Evolutionary conservation across 2,797 vertebrate species (phyloP), one percentile per base, ranked within the genome.

Genomic region (Spheniscus humboldti): DNA sequence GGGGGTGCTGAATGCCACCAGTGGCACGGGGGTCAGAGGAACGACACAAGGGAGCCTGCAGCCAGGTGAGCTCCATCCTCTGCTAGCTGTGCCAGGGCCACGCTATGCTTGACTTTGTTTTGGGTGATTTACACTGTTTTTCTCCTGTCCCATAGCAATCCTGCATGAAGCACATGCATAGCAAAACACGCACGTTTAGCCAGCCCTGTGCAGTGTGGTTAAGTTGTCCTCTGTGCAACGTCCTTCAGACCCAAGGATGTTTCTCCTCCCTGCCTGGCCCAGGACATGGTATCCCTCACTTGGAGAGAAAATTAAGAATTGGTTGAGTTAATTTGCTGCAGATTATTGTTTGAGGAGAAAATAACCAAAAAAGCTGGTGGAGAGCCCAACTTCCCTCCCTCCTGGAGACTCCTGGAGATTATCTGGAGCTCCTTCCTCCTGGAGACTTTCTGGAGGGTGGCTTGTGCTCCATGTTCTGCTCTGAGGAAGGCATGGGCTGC

Each of bases 311-410:
- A 91, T 67, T 45, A 83, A 60, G 45, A 60, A 28, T 90, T 81
- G n/a, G 37, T 83, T 78, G 57, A 78, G 71, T 81, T 94, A 78
- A 91, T 83, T 95, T 86, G 68, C 72, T 86, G 64, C 92, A 90
- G 91, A 86, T 92, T 83, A 48, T 74, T 56, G 18, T 77, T 47
- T 75, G 60, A 93, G 80, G 69, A 75, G 74, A 39, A 59, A 81
- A 66, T 75, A 72, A 84, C 59, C 66, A 81, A 75, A 92, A 75
- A 60, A 75, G 5, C 64, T 86, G 33, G 18, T 84, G n/a, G 24
- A 68, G 28, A 80, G 50, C 43, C 62, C 56, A 55, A 18, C 33
- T 78, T 83, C 59, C 25, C 37, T 86, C 64, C n/a, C 28, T 76
- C 27, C 20, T 57, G 37, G 56, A 88, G 52, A 22, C 63, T 75